Percentiles rank a stretch among this genome's conserved stretches.
phyloP scores from a whole-genome alignment of 2,888 invertebrate genomes.

The Protula sp. region DNA sequence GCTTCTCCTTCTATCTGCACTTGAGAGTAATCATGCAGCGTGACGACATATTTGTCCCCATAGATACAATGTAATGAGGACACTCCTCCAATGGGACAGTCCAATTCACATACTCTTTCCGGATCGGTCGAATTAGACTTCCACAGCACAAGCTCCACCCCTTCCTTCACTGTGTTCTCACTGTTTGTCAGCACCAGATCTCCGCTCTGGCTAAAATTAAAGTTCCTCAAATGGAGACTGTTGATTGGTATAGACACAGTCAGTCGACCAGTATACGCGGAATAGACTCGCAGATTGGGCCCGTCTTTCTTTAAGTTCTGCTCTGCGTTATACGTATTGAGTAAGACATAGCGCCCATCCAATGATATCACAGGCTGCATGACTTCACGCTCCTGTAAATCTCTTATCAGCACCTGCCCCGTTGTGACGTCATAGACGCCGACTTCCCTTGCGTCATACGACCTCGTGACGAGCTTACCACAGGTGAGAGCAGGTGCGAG shows the following conservation, averaged over 20 bases:
- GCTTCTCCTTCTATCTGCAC: neutral
- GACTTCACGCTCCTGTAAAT: neutral
- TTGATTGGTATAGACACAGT: neutral
- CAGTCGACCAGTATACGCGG: neutral
- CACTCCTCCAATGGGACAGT: neutral
- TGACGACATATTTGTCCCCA: neutral
- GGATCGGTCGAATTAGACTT: neutral
- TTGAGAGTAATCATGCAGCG: neutral
- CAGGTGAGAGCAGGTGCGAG: neutral
- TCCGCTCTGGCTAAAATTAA: neutral
- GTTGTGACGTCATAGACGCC: neutral
- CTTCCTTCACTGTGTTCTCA: neutral
- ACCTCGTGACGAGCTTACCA: neutral
- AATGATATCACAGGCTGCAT: neutral
- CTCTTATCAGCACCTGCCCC: neutral
- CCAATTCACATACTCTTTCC: neutral
- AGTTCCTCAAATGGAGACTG: neutral
- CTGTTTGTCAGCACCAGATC: neutral
- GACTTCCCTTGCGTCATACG: neutral
- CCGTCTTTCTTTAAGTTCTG: neutral
- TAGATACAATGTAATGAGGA: neutral
- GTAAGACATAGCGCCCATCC: neutral
- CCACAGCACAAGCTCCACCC: neutral
- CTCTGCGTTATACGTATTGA: too few relatives aligned
- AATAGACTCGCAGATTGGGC: neutral